These are phyloP conservation scores for rat (Rattus norvegicus) DNA, from an alignment of 2,113 vertebrate genomes.

Conservation along the genomic window GRCr8 NC_086019.1:5478501-5479000, in stretches of 20 bases:
- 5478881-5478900: background rate
- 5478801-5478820: background rate
- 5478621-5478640: background rate
- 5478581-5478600: slow-evolving; percentile 27
- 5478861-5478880: background rate
- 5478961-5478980: background rate
- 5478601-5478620: background rate
- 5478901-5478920: background rate
- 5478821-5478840: background rate
- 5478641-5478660: background rate
- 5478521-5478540: background rate
- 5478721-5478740: background rate
- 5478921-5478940: background rate
- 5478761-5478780: background rate
- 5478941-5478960: background rate
- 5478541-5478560: background rate
- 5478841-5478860: background rate
- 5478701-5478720: background rate
- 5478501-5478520: background rate
- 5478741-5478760: background rate
- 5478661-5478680: slow-evolving; percentile 38
- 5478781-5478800: background rate
- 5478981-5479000: background rate
- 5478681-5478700: slow-evolving; percentile 14
- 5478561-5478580: background rate